phyloP scores from a whole-genome alignment of 2,113 vertebrate species.

The Struthidea cinerea region DNA sequence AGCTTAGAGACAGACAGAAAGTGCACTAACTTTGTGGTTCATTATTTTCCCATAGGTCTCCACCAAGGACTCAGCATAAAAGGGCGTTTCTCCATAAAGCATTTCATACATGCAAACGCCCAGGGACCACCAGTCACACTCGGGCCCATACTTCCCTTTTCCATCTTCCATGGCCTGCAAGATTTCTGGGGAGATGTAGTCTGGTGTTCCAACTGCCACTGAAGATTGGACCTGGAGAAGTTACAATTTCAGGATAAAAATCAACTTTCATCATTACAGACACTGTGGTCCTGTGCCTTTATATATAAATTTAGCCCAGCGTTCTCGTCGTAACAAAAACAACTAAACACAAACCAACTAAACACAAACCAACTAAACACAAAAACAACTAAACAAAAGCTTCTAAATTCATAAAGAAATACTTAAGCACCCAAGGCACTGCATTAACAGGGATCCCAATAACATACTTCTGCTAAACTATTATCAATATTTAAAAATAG shows the following conservation, averaged over 20 bases:
- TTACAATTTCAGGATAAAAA: constrained; percentile 10
- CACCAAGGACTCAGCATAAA: constrained; percentile 98
- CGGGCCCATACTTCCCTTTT: constrained; percentile 95
- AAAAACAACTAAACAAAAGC: background rate
- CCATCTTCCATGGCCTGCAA: constrained; percentile 99
- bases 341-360: background rate
- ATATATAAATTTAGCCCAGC: background rate
- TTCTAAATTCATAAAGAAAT: background rate
- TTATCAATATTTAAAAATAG: background rate
- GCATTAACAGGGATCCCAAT: background rate
- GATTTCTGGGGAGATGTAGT: constrained; percentile 99
- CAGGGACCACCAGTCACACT: constrained; percentile 99
- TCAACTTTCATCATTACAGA: background rate
- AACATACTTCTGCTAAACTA: background rate
- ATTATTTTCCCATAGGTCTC: constrained; percentile 99
- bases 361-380: no score
- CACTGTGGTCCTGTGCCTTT: background rate
- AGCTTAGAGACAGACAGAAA: constrained; percentile 37
- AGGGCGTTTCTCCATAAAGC: constrained; percentile 98
- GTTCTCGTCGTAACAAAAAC: background rate
- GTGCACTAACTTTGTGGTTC: constrained; percentile 95
- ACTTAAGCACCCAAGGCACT: background rate
- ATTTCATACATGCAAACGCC: constrained; percentile 99
- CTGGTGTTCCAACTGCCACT: constrained; percentile 95
- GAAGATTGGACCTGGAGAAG: constrained; percentile 91